Evolutionary conservation across 1,140 invertebrate genomes (phyloP), one percentile per base, ranked within the genome.

Genomic region (Amphibalanus amphitrite): DNA sequence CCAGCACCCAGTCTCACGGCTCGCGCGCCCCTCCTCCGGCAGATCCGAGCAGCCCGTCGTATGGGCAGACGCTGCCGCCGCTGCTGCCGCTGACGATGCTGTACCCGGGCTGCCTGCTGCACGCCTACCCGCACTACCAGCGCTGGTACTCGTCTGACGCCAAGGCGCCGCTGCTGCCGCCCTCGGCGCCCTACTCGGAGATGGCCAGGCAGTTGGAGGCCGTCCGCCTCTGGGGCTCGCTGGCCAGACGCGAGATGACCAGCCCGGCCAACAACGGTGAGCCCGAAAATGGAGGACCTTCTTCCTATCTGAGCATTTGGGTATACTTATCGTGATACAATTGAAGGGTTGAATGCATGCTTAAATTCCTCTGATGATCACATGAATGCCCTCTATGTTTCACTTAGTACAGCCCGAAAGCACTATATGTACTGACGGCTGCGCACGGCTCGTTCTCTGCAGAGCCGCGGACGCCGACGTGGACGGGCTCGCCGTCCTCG

Each of bases 401-500:
- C n/a, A n/a, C n/a, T n/a, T n/a, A n/a, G n/a, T n/a, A n/a, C n/a
- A n/a, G n/a, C n/a, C n/a, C n/a, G n/a, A n/a, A n/a, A n/a, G n/a
- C n/a, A n/a, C n/a, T n/a, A n/a, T n/a, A n/a, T n/a, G n/a, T n/a
- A n/a, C n/a, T n/a, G n/a, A n/a, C n/a, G n/a, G 38, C 38, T 38
- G 38, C 6, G 6, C 6, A 6, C 38, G 38, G 38, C 38, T 8
- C 38, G 38, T 17, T 38, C 38, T n/a, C 38, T 17, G 38, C 47
- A 59, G 47, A 59, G 20, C 47, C 47, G 13, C 10, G 23, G 47
- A 59, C 47, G 47, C 47, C 47, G 3, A 59, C 10, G 47, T 59
- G 13, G 20, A 59, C 65, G 26, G 70, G 67, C 10, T 71, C 71
- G 20, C 69, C 69, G 59, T 73, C 75, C 29, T 71, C 67, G 1